Conservation (phyloP, 1,140 invertebrate genomes). For the Glomeris maerens region DNA sequence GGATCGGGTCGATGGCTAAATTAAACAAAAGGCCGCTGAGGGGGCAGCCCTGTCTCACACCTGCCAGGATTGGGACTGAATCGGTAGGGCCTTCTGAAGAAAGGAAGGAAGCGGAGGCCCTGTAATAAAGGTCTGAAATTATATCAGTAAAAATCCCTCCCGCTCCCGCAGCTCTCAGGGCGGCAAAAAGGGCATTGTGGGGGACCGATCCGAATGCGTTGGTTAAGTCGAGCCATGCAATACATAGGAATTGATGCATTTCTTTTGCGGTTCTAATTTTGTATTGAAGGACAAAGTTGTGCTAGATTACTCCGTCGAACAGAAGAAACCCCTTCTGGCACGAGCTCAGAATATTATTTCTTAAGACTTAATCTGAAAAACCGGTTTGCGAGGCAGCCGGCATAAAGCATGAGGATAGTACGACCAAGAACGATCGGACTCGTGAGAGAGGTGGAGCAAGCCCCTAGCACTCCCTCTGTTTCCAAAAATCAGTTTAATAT, state of each 20-base stretch:
- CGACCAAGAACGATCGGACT: slow-evolving; percentile 18
- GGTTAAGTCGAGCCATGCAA: slow-evolving; percentile 20
- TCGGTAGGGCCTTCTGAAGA: slow-evolving; percentile 3
- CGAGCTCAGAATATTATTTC: not conserved
- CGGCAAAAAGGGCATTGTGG: slow-evolving; percentile 16
- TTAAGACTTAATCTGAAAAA: not conserved
- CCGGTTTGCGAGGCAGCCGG: slow-evolving; percentile 9
- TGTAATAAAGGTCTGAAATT: slow-evolving; percentile 8
- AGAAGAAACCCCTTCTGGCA: slow-evolving; percentile 20
- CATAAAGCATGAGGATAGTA: slow-evolving; percentile 13
- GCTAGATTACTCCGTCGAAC: slow-evolving; percentile 14
- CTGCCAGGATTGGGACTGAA: slow-evolving; percentile 13
- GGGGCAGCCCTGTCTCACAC: slow-evolving; percentile 27
- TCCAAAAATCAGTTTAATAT: too few species aligned
- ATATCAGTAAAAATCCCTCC: slow-evolving; percentile 8
- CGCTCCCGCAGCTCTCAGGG: slow-evolving; percentile 12
- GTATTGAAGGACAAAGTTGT: slow-evolving; percentile 12
- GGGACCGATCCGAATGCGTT: slow-evolving; percentile 28
- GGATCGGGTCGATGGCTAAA: slow-evolving; percentile 20
- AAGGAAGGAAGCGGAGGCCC: not conserved
- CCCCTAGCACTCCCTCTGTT: too few species aligned
- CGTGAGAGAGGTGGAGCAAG: too few species aligned
- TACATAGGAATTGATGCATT: slow-evolving; percentile 7
- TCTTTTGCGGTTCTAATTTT: slow-evolving; percentile 14
- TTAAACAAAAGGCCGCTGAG: slow-evolving; percentile 26